phyloP scores from a whole-genome alignment of 2,113 vertebrate species.

The Campylorhamphus procurvoides region DNA sequence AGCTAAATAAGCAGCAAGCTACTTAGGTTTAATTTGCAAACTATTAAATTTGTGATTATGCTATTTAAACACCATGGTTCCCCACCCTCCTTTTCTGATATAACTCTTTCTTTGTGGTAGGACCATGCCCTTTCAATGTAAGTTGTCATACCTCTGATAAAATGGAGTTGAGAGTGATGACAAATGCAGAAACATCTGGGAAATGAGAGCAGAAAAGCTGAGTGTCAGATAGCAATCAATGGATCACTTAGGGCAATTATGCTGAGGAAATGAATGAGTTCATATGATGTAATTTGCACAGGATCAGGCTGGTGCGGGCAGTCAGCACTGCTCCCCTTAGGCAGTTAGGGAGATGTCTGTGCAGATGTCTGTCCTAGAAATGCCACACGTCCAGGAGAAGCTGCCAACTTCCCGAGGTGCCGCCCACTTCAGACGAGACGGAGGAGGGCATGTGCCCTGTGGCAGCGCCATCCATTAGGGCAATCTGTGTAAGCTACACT shows the following conservation, averaged over 20 bases:
- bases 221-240: slow-evolving; percentile 52
- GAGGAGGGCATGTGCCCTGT: background rate
- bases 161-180: background rate
- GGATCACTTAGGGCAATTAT: slow-evolving; percentile 27
- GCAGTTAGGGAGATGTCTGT: background rate
- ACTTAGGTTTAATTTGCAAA: background rate
- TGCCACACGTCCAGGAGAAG: background rate
- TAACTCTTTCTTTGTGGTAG: background rate
- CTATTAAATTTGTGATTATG: background rate
- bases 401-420: slow-evolving; percentile 28
- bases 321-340: background rate
- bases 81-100: background rate
- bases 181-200: slow-evolving; percentile 46
- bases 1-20: background rate
- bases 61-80: background rate
- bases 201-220: background rate
- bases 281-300: slow-evolving; percentile 43
- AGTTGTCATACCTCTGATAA: background rate
- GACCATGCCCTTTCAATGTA: background rate
- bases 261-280: slow-evolving; percentile 5
- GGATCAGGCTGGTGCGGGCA: slow-evolving; percentile 19
- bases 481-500: background rate
- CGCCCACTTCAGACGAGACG: background rate
- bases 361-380: slow-evolving; percentile 62
- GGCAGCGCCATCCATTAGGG: slow-evolving; percentile 21